Conservation (phyloP, 2,113 vertebrate genomes). For the Pica pica region DNA sequence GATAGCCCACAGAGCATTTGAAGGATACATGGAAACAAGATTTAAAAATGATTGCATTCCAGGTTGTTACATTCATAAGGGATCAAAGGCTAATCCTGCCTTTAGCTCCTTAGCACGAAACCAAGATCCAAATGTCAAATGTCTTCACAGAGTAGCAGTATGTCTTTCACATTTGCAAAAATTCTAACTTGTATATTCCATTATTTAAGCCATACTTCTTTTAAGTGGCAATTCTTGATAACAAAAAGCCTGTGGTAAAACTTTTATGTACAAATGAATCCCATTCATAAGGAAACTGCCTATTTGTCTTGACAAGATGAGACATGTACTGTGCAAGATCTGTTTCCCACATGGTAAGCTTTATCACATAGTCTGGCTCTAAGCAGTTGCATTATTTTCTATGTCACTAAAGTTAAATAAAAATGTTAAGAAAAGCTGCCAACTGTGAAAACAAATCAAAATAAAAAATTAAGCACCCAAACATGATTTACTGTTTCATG, state of each 20-base stretch:
- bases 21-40: neutral
- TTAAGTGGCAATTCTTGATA: neutral
- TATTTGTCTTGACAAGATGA: neutral
- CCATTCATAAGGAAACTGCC: neutral
- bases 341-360: neutral
- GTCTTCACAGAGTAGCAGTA: neutral
- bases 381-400: slow-evolving; percentile 7
- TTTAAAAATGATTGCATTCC: neutral
- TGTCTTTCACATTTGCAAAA: neutral
- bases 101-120: neutral
- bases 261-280: slow-evolving; percentile 13
- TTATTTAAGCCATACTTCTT: neutral
- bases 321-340: neutral
- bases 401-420: neutral
- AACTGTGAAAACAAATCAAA: slow-evolving; percentile 5
- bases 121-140: neutral
- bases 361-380: neutral
- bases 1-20: neutral
- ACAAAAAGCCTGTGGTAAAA: neutral
- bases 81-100: slow-evolving; percentile 36
- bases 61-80: neutral
- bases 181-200: neutral
- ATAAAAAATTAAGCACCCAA: neutral
- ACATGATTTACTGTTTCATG: neutral
- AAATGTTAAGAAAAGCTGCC: neutral